Conservation (phyloP, 2,113 vertebrate species). For the Morone saxatilis region DNA sequence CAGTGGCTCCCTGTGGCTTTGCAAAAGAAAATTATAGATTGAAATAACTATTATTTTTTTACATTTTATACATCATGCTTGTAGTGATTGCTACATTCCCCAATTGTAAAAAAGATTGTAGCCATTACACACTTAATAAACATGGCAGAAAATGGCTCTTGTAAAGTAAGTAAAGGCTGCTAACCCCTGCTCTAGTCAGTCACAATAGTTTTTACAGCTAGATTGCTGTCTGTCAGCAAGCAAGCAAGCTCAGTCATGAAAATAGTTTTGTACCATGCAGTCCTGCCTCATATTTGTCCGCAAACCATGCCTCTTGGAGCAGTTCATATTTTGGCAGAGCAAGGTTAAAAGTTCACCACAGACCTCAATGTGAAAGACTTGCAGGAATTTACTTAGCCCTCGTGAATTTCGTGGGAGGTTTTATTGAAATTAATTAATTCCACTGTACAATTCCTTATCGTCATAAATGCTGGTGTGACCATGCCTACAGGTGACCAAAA, state of each 20-base stretch:
- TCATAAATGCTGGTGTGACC: background rate
- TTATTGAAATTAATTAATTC: constrained; percentile 1
- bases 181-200: no score
- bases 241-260: background rate
- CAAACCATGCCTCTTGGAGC: background rate
- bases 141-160: no score
- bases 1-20: no score
- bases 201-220: background rate
- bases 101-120: no score
- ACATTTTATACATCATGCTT: no score
- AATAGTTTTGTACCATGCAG: background rate
- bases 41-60: no score
- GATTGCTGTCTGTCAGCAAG: background rate
- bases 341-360: background rate
- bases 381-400: background rate
- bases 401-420: background rate
- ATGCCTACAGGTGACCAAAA: no score
- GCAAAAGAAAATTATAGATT: no score
- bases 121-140: no score
- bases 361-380: background rate
- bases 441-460: background rate
- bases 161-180: no score
- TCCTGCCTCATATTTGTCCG: background rate
- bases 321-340: background rate
- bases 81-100: no score